Percentiles rank a stretch among this genome's conserved stretches.
These are phyloP conservation scores for Apotomis capreana DNA, from an alignment of 2,888 invertebrate genomes.

Conservation along the genomic window DNA sequence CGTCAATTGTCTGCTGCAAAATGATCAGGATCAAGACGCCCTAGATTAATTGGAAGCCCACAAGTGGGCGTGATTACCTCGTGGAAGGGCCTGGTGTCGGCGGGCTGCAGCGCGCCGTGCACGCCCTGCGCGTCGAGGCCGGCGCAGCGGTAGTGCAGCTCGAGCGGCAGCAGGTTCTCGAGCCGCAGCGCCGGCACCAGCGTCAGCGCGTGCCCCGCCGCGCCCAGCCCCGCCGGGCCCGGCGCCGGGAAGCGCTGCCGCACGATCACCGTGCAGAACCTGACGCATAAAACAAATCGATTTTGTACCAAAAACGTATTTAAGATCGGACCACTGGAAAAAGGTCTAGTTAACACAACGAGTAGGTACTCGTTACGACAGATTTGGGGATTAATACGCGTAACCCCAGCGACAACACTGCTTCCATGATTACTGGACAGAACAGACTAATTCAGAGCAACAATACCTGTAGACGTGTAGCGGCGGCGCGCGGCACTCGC, in stretches of 20 bases:
- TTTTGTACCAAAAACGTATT: neutral
- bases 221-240: constrained; percentile 74
- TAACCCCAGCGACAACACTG: too few species aligned
- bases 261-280: constrained; percentile 91
- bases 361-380: too few species aligned
- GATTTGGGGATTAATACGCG: too few species aligned
- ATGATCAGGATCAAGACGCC: too few species aligned
- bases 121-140: constrained; percentile 50
- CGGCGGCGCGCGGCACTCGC: constrained; percentile 69
- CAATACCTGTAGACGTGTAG: constrained; percentile 64
- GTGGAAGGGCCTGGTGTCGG: constrained; percentile 69
- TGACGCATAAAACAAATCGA: constrained; percentile 51
- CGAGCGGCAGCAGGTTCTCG: constrained; percentile 94
- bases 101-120: constrained; percentile 58
- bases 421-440: too few species aligned
- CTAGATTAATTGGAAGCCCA: neutral
- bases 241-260: constrained; percentile 92
- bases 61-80: constrained; percentile 57
- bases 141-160: constrained; percentile 84
- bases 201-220: constrained; percentile 94
- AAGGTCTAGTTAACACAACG: too few species aligned
- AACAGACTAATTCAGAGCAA: too few species aligned
- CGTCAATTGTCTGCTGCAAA: too few species aligned
- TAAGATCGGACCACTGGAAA: too few species aligned
- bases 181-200: constrained; percentile 93